phyloP scores from a whole-genome alignment of 2,113 vertebrate genomes.

The Labeo catla region DNA sequence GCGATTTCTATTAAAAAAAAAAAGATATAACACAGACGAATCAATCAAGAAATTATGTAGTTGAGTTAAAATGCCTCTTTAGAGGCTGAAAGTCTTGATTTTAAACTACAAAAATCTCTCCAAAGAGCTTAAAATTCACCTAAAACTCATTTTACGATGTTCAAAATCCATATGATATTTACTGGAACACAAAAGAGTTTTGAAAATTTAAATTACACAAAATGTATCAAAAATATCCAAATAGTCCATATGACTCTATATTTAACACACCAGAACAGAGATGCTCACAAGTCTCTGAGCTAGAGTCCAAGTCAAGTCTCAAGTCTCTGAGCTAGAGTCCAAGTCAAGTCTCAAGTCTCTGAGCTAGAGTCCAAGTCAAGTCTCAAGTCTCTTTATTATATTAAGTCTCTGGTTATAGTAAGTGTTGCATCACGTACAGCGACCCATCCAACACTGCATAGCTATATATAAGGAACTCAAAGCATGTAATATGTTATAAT shows the following conservation, averaged over 20 bases:
- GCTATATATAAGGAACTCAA: no score
- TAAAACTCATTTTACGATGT: background rate
- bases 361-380: no score
- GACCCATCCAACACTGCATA: no score
- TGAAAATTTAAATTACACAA: background rate
- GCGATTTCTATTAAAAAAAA: no score
- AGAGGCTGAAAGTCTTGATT: background rate
- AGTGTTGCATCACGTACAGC: no score
- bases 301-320: no score
- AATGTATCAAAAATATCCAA: background rate
- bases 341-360: no score
- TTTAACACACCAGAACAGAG: background rate
- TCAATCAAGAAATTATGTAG: background rate
- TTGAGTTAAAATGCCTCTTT: background rate
- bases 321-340: no score
- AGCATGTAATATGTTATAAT: no score
- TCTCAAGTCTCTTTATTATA: no score
- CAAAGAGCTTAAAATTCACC: background rate
- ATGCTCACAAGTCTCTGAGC: no score
- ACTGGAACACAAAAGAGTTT: background rate
- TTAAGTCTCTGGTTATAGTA: no score
- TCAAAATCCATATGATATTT: background rate
- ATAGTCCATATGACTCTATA: background rate
- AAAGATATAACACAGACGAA: background rate
- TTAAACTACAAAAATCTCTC: background rate